Conservation (phyloP, 2,113 vertebrate genomes). For the Uropsilus gracilis region DNA sequence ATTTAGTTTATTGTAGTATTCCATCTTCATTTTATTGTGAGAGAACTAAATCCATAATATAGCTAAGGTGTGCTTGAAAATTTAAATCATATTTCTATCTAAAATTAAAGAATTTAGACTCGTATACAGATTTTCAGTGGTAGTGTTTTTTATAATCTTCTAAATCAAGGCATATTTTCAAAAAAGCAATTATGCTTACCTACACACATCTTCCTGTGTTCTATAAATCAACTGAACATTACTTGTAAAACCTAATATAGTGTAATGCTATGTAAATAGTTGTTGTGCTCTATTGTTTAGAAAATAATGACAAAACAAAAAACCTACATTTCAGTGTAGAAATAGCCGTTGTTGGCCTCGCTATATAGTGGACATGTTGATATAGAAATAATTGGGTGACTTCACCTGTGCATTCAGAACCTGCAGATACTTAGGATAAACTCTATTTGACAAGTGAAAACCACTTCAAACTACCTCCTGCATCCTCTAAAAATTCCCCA, state of each 20-base stretch:
- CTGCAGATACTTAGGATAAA: neutral
- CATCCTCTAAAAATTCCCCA: neutral
- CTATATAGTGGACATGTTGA: neutral
- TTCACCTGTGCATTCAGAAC: neutral
- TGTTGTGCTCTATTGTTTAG: neutral
- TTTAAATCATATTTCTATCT: neutral
- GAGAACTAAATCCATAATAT: neutral
- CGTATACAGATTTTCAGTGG: neutral
- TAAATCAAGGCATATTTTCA: constrained; percentile 19
- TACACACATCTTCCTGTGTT: neutral
- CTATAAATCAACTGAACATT: neutral
- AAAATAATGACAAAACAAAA: no score
- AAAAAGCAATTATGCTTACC: neutral
- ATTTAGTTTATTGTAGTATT: no score
- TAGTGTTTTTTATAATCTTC: neutral
- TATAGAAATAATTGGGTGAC: neutral
- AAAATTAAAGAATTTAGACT: neutral
- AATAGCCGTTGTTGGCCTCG: no score
- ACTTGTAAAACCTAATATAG: neutral
- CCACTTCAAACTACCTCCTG: neutral
- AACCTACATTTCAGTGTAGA: no score
- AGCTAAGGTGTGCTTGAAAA: neutral
- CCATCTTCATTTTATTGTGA: no score
- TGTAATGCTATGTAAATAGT: neutral
- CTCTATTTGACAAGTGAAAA: neutral